Percentiles rank a stretch among this genome's conserved stretches.
These are phyloP conservation scores for Gopherus flavomarginatus DNA, from an alignment of 2,113 vertebrate species.

Conservation along the genomic window DNA sequence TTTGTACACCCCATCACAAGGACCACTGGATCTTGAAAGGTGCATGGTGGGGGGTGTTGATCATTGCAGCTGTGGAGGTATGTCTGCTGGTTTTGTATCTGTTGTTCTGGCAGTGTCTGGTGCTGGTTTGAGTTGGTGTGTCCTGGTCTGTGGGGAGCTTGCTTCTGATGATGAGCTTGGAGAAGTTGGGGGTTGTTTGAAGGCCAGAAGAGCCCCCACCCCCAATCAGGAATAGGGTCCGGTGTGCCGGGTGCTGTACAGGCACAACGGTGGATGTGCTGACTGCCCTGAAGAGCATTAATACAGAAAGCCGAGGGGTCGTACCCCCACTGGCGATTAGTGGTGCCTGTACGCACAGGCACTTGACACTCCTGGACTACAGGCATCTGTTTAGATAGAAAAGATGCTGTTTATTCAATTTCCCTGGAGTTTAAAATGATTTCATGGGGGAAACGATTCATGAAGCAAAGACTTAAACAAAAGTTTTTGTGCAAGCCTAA, in stretches of 20 bases:
- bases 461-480: not conserved
- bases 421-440: fast-evolving
- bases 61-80: no score
- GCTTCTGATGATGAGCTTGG: no score
- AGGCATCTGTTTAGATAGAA: not conserved
- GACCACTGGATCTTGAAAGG: no score
- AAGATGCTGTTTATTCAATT: not conserved
- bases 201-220: no score
- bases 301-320: no score
- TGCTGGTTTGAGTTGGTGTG: no score
- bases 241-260: not conserved
- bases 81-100: not conserved
- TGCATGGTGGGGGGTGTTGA: not conserved
- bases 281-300: not conserved
- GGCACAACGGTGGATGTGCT: not conserved
- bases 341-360: not conserved
- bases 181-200: no score
- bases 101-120: not conserved
- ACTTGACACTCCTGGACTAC: fast-evolving
- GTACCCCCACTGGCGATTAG: no score
- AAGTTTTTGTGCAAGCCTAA: not conserved
- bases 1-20: no score
- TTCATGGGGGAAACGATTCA: fast-evolving
- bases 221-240: not conserved
- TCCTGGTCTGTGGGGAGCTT: no score